Evolutionary conservation across 2,888 invertebrate species (phyloP).

Genomic region (Yponomeuta malinellus): DNA sequence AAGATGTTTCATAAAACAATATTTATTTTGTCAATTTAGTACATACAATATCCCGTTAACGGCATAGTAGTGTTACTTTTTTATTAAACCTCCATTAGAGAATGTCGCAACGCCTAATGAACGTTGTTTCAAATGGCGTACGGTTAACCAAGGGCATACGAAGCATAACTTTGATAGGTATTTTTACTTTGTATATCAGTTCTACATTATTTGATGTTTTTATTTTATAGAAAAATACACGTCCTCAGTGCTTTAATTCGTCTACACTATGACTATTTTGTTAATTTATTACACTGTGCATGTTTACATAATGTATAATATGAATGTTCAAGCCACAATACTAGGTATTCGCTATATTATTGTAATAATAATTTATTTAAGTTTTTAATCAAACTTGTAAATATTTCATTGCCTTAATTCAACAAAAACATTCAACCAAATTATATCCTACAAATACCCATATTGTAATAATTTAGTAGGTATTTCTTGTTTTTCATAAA

Average conservation of each 20-base stretch:
- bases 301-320: conserved; percentile 12
- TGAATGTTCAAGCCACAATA: not conserved
- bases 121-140: conserved; percentile 15
- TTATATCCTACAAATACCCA: not conserved
- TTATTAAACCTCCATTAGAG: conserved; percentile 17
- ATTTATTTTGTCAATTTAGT: conserved; percentile 31
- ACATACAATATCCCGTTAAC: conserved; percentile 32
- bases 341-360: conserved; percentile 1
- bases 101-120: conserved; percentile 22
- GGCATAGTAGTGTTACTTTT: conserved; percentile 26
- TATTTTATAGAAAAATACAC: conserved; percentile 71
- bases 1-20: conserved; percentile 25
- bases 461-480: not conserved
- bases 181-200: conserved; percentile 37
- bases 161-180: conserved; percentile 48
- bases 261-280: conserved; percentile 35
- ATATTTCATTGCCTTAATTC: not conserved
- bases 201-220: conserved; percentile 37
- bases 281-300: conserved; percentile 44
- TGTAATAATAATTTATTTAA: not conserved
- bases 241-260: conserved; percentile 66
- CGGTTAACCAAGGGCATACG: conserved; percentile 44
- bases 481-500: not conserved
- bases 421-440: conserved; percentile 1
- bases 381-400: not conserved